These are phyloP conservation scores for Tetrapedia diversipes DNA, from an alignment of 2,888 invertebrate species.

Conservation along the genomic window DNA sequence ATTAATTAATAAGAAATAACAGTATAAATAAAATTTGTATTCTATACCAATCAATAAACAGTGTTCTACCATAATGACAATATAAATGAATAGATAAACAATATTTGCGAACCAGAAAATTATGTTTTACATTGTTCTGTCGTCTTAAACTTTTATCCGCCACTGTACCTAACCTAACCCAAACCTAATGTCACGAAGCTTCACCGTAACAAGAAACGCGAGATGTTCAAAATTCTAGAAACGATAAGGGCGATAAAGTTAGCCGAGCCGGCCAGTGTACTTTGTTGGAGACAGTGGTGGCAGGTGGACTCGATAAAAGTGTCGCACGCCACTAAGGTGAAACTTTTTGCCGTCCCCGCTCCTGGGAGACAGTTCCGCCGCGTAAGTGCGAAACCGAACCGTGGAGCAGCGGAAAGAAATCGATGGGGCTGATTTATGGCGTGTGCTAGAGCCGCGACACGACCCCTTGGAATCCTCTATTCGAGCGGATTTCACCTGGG, in stretches of 20 bases:
- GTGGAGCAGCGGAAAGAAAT: constrained; percentile 43
- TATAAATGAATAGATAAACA: no score
- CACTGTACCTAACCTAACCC: no score
- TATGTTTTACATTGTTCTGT: no score
- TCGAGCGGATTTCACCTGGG: constrained; percentile 29
- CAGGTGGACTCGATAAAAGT: constrained; percentile 44
- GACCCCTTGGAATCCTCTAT: constrained; percentile 35
- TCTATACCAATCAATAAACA: no score
- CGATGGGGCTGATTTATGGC: constrained; percentile 48
- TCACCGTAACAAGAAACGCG: neutral
- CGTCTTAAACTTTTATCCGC: no score
- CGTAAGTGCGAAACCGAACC: constrained; percentile 51
- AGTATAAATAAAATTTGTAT: no score
- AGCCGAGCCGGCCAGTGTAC: constrained; percentile 10
- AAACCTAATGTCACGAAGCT: no score
- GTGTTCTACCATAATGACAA: no score
- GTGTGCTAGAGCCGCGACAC: constrained; percentile 48
- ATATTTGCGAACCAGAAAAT: no score
- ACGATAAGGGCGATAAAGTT: constrained; percentile 10
- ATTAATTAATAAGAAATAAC: no score
- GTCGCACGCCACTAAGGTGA: constrained; percentile 9
- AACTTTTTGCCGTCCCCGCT: constrained; percentile 25
- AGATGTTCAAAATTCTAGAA: constrained; percentile 61
- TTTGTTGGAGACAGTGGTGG: constrained; percentile 11
- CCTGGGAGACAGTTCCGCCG: constrained; percentile 25